Evolutionary conservation across 2,113 vertebrate species (phyloP), one percentile per base, ranked within the genome.

Genomic region (Crotalus tigris): DNA sequence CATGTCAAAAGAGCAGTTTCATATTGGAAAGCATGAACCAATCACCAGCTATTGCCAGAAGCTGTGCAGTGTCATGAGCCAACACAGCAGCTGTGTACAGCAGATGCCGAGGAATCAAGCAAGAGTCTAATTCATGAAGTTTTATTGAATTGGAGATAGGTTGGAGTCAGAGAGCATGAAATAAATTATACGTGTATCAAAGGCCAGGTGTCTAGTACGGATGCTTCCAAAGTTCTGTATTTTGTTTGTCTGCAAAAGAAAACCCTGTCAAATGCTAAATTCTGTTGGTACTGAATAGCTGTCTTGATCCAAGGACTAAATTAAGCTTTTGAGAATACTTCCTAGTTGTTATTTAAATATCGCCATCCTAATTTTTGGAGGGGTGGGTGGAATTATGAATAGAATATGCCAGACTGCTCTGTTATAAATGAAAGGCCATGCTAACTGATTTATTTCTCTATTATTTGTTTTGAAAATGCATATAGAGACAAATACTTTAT

Each of bases 41-140:
- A 61, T 87, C 44, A 51, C 57, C n/a, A 58, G 44, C 59, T 87
- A 21, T 19, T 92, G 29, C 81, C 44, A 59, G 81, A 87, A 87
- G 85, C 91, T 61, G 29, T 23, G 44, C 81, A 86, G 39, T 57
- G 46, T 53, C 57, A 87, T 33, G 57, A 87, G 85, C 91, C 85
- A 92, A 87, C 17, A 87, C 39, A 87, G 57, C 91, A 92, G 57
- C 91, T 92, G 85, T 92, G 29, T 87, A 33, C 19, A 87, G 3
- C 91, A 49, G 85, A 87, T 87, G 85, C 85, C 85, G 87, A 87
- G 44, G 39, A 92, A 87, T 19, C 29, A 11, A 87, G 57, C 44
- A 87, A 61, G 26, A 87, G 9, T 87, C 26, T 92, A 59, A 21
- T 87, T 61, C 57, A 53, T 46, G 29, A 92, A 7, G 21, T 53